These are phyloP conservation scores for Thamnaconus septentrionalis DNA, from an alignment of 2,113 vertebrate species.

Conservation along the genomic window DNA sequence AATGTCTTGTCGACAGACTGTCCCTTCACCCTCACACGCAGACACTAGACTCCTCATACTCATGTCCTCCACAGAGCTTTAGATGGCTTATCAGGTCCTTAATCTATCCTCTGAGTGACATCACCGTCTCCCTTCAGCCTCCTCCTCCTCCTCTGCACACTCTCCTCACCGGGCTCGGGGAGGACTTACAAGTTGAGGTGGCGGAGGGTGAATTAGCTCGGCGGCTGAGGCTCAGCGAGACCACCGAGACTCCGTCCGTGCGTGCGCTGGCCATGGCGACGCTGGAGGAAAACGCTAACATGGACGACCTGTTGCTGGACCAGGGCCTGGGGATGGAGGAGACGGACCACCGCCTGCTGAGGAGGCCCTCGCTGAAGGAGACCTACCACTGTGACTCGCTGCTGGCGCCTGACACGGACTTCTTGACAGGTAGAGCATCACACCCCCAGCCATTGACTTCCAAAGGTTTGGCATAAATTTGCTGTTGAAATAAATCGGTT, in stretches of 20 bases:
- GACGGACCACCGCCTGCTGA: conserved; percentile 30
- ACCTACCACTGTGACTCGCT: conserved; percentile 63
- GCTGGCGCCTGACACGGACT: conserved; percentile 71
- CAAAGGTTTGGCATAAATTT: not conserved
- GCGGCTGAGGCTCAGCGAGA: conserved; percentile 15
- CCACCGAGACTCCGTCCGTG: conserved; percentile 10
- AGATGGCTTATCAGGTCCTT: conserved; percentile 67
- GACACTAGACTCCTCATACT: conserved; percentile 12
- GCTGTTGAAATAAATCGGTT: not conserved
- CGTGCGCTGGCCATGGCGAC: conserved; percentile 29
- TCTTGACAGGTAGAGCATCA: conserved; percentile 67
- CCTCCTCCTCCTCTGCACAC: not conserved
- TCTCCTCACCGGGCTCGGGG: conserved; percentile 22
- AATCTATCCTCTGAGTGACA: conserved; percentile 74
- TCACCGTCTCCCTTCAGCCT: conserved; percentile 46
- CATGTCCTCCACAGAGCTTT: conserved; percentile 43
- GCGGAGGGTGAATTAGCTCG: conserved; percentile 45
- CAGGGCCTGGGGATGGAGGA: conserved; percentile 70
- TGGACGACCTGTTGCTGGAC: conserved; percentile 66
- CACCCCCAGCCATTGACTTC: not conserved
- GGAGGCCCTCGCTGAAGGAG: conserved; percentile 59
- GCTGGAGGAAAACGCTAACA: conserved; percentile 38
- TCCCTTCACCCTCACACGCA: conserved; percentile 2
- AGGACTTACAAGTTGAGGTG: conserved; percentile 13
- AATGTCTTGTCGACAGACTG: not conserved